These are phyloP conservation scores for Cyprinella venusta DNA, from an alignment of 2,797 vertebrate species.

Conservation along the genomic window DNA sequence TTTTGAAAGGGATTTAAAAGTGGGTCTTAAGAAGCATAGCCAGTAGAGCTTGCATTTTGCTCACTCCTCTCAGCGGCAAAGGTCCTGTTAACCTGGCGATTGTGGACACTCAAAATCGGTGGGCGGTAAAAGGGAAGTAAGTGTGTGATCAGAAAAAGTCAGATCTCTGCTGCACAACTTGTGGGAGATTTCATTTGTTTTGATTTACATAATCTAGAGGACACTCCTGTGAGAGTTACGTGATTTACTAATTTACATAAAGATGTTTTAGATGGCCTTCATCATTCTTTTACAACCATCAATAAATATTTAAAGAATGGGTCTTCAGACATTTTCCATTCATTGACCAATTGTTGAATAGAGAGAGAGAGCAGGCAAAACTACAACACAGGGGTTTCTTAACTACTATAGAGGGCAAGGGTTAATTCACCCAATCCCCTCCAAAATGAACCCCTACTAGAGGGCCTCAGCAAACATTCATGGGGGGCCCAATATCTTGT, in stretches of 20 bases:
- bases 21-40: slow-evolving; percentile 30
- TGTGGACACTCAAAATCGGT: neutral
- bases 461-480: too few species aligned
- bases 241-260: neutral
- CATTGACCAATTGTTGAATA: neutral
- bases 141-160: neutral
- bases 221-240: neutral
- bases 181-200: neutral
- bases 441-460: too few species aligned
- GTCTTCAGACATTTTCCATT: neutral
- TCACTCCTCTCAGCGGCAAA: slow-evolving; percentile 9
- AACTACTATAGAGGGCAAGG: too few species aligned
- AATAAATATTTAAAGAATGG: neutral
- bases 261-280: neutral
- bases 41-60: slow-evolving; percentile 29
- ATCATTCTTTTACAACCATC: slow-evolving; percentile 2
- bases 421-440: too few species aligned
- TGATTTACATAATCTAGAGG: neutral
- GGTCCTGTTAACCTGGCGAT: neutral
- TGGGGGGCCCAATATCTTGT: too few species aligned
- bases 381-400: too few species aligned
- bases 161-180: neutral
- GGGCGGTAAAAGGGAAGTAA: neutral
- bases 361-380: too few species aligned
- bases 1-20: slow-evolving; percentile 39